These are phyloP conservation scores for Dysidea cf. avara DNA, from an alignment of 37 sponge, comb jelly and placozoan genomes.

Conservation along the genomic window DNA sequence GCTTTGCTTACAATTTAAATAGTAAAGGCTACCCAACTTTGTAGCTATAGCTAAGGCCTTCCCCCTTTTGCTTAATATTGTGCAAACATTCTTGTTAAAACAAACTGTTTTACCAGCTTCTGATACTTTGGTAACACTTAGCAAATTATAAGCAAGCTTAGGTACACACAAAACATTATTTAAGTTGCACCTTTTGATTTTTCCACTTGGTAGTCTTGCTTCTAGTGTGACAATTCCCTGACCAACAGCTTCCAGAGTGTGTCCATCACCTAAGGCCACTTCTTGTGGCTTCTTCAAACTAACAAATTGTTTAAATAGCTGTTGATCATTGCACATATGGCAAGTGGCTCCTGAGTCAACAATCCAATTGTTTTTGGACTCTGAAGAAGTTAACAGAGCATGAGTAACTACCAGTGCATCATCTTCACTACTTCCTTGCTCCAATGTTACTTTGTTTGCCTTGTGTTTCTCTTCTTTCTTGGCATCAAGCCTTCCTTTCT, in stretches of 20 bases:
- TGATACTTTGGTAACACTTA: conserved; percentile 5
- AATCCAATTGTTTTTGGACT: conserved; percentile 25
- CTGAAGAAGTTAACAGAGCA: conserved; percentile 22
- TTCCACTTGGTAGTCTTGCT: conserved; percentile 28
- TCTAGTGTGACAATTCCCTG: conserved; percentile 25
- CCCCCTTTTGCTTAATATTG: no score
- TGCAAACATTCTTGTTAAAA: conserved; percentile 6
- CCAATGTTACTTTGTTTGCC: not conserved
- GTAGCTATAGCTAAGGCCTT: no score
- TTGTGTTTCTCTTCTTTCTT: conserved; percentile 3
- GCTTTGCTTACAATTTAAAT: not conserved
- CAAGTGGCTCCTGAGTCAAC: conserved; percentile 61
- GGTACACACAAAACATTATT: conserved; percentile 19
- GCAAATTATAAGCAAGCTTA: conserved; percentile 3
- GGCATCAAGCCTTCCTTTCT: conserved; percentile 3
- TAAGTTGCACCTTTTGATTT: conserved; percentile 12
- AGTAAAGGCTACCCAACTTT: conserved; percentile 1
- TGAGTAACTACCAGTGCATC: conserved; percentile 4
- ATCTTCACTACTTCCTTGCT: conserved; percentile 10
- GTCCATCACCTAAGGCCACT: conserved; percentile 54
- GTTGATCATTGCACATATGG: conserved; percentile 38
- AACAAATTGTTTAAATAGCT: not conserved
- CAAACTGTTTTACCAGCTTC: not conserved
- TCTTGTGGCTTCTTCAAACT: conserved; percentile 1
- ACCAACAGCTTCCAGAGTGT: conserved; percentile 9